Evolutionary conservation across 2,888 invertebrate genomes (phyloP), one percentile per base, ranked within the genome.

Genomic region (Drosophila helvetica): DNA sequence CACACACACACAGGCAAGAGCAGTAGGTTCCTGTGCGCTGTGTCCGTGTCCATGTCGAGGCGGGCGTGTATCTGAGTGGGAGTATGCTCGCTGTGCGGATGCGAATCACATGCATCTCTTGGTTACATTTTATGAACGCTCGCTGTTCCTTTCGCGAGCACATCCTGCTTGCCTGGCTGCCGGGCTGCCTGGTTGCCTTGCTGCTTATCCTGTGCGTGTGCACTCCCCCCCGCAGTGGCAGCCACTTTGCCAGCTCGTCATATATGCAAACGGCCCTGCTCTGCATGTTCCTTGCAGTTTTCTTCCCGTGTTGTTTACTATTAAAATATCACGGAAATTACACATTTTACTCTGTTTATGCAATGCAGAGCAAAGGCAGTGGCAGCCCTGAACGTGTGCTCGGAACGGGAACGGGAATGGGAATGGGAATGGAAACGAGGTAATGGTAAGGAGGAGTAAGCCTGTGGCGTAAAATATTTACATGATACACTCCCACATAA

Each of bases 111-210:
- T 89, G 85, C 85, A 89, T 86, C 85, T 87, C 86, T 78, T 85
- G 86, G 89, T 79, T 89, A 86, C 85, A 89, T 86, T 89, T 89
- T 87, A 89, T 86, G 88, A 89, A 89, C 89, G 88, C 77, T 79
- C 78, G 59, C 80, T 75, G 77, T 67, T 80, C 73, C 74, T 71
- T 76, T 79, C 77, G 85, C 82, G 77, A 75, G 62, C 64, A 72
- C 87, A 84, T 86, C 87, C 85, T 74, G 63, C 70, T 54, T 65
- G 67, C 54, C 58, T 66, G 70, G 46, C 70, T 67, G 74, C 55
- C 64, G 53, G 57, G 60, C 63, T 69, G 67, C 57, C 59, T 64
- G 70, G 55, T 54, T 52, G 33, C 47, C 55, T 51, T 53, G 50
- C 57, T 51, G 56, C 55, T 71, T 72, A 57, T 73, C 62, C 66